phyloP scores from a whole-genome alignment of 2,888 invertebrate genomes.

The Thelaira solivaga region DNA sequence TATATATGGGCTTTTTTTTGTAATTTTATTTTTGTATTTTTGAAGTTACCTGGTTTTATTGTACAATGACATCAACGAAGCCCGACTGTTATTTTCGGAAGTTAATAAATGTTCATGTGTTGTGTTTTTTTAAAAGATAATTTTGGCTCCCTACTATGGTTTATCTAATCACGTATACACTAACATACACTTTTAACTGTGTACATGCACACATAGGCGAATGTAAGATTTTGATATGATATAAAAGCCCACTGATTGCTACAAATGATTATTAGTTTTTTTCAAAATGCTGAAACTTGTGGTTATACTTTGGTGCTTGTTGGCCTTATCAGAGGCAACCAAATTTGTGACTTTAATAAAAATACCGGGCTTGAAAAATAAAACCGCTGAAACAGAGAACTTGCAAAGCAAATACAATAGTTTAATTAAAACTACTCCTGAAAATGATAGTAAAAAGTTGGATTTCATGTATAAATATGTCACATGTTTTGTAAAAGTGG shows the following conservation, averaged over 20 bases:
- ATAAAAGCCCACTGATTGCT: constrained; percentile 7
- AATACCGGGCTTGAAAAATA: constrained; percentile 15
- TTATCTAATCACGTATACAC: too few relatives aligned
- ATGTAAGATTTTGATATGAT: too few relatives aligned
- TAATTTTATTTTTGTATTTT: too few relatives aligned
- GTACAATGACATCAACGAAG: too few relatives aligned
- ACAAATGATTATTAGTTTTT: neutral
- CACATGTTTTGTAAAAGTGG: constrained; percentile 95
- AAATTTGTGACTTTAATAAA: constrained; percentile 48
- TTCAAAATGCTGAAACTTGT: constrained; percentile 76
- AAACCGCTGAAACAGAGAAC: constrained; percentile 39
- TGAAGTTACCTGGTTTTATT: too few relatives aligned
- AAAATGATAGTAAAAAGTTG: constrained; percentile 29
- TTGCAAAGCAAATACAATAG: constrained; percentile 56
- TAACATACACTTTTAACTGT: too few relatives aligned
- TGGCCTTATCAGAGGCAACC: constrained; percentile 50
- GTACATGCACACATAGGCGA: too few relatives aligned
- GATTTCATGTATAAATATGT: constrained; percentile 91
- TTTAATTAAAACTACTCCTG: neutral
- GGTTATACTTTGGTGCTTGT: constrained; percentile 32
- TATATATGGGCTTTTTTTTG: too few relatives aligned
- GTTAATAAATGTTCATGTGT: too few relatives aligned
- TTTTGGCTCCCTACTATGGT: too few relatives aligned
- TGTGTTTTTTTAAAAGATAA: too few relatives aligned
- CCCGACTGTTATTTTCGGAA: too few relatives aligned